phyloP scores from a whole-genome alignment of 2,797 vertebrate species.

The Pseudomugil gertrudae region DNA sequence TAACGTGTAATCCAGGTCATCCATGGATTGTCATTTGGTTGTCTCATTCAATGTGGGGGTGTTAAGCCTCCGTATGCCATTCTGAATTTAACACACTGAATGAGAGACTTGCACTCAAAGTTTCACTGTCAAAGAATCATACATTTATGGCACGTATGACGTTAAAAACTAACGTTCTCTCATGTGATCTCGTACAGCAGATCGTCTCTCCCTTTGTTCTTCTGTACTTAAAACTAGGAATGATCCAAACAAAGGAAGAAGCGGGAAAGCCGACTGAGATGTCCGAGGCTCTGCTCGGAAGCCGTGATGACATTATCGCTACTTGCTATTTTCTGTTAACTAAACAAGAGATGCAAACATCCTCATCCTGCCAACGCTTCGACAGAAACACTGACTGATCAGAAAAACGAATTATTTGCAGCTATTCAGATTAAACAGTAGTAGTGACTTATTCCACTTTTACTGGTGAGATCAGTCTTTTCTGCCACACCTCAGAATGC shows the following conservation, averaged over 20 bases:
- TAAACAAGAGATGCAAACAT: conserved; percentile 24
- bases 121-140: conserved; percentile 10
- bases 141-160: background rate
- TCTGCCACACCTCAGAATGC: conserved; percentile 26
- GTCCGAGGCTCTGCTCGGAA: conserved; percentile 47
- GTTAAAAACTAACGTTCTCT: background rate
- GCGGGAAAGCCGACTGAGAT: conserved; percentile 56
- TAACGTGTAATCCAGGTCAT: conserved; percentile 44
- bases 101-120: conserved; percentile 7
- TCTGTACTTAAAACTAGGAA: too few species aligned
- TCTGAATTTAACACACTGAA: conserved; percentile 7
- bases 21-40: conserved; percentile 18
- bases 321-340: conserved; percentile 44
- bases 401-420: background rate
- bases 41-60: conserved; percentile 14
- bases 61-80: background rate
- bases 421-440: background rate
- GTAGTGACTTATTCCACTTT: background rate
- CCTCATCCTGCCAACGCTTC: conserved; percentile 7
- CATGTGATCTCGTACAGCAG: background rate
- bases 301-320: conserved; percentile 40
- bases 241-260: conserved; percentile 15
- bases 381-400: background rate
- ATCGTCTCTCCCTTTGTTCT: too few species aligned
- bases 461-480: background rate